A percentile compares a stretch with the other conserved stretches of the same genome.
Evolutionary conservation across 2,888 invertebrate species (phyloP).

Genomic region (Didymodactylos carnosus): DNA sequence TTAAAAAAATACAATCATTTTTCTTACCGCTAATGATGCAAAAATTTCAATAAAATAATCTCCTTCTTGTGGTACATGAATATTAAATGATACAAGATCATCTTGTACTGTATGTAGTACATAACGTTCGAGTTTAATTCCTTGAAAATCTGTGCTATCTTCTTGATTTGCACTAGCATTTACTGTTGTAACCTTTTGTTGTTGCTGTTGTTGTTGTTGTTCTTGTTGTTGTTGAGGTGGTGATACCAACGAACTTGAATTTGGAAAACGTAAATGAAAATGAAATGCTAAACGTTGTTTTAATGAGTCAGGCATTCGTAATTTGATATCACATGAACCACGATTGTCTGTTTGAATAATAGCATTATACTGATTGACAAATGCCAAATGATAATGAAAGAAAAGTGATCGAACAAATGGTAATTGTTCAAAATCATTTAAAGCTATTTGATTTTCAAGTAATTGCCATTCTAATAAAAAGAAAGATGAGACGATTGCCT

Average conservation of each 20-base stretch:
- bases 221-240: no score
- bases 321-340: constrained; percentile 82
- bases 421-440: constrained; percentile 76
- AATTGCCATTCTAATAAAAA: constrained; percentile 99
- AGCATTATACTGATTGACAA: constrained; percentile 54
- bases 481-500: no score
- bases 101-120: constrained; percentile 72
- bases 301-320: constrained; percentile 87
- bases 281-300: constrained; percentile 85
- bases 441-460: constrained; percentile 68
- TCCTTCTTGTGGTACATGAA: constrained; percentile 85
- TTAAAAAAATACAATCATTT: not conserved
- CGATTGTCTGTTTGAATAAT: constrained; percentile 87
- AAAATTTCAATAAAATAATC: constrained; percentile 87
- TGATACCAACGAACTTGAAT: no score
- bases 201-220: no score
- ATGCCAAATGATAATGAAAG: constrained; percentile 87
- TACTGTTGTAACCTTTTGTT: no score
- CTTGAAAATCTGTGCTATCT: constrained; percentile 59
- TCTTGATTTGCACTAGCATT: constrained; percentile 19
- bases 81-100: constrained; percentile 48
- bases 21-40: constrained; percentile 60
- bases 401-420: constrained; percentile 83
- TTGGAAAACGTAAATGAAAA: constrained; percentile 80
- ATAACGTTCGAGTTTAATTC: constrained; percentile 78